phyloP scores from a whole-genome alignment of 2,113 vertebrate species.

The Cyprinodon brontotheroides region DNA sequence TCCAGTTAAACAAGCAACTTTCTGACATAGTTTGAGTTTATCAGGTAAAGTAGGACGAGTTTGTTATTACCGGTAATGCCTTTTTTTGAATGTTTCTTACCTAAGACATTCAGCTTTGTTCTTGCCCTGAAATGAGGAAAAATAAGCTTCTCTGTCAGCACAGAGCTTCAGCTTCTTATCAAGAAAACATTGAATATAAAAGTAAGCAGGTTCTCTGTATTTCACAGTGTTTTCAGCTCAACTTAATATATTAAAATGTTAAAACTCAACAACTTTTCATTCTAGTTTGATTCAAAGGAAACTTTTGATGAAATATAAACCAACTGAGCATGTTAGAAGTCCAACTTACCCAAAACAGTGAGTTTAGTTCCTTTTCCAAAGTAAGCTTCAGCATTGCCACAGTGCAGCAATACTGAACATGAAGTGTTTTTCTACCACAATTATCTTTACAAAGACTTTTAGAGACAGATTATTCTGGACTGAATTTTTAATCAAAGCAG shows the following conservation, averaged over 20 bases:
- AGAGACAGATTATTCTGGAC: background rate
- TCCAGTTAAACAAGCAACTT: background rate
- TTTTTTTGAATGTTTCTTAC: conserved; percentile 63
- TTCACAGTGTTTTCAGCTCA: conserved; percentile 69
- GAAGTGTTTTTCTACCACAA: background rate
- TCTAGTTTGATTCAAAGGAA: background rate
- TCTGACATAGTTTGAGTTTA: background rate
- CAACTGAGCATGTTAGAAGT: background rate
- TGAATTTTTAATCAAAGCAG: background rate
- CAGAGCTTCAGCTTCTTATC: conserved; percentile 28
- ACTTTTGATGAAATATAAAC: background rate
- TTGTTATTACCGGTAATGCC: background rate
- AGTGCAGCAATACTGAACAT: conserved; percentile 25
- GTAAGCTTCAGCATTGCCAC: conserved; percentile 21
- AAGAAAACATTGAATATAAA: conserved; percentile 6
- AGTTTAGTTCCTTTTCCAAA: conserved; percentile 47
- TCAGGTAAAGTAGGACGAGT: background rate
- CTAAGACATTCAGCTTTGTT: conserved; percentile 65
- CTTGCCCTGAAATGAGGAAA: conserved; percentile 38
- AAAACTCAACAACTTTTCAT: background rate
- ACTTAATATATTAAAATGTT: conserved; percentile 22
- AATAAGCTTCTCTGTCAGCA: conserved; percentile 52
- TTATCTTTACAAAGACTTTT: background rate
- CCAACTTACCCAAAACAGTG: conserved; percentile 44
- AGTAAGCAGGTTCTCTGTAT: conserved; percentile 63